A percentile compares a stretch with the other conserved stretches of the same genome.
phyloP scores from a whole-genome alignment of 2,888 invertebrate species.

The Reticulitermes lucifugus region DNA sequence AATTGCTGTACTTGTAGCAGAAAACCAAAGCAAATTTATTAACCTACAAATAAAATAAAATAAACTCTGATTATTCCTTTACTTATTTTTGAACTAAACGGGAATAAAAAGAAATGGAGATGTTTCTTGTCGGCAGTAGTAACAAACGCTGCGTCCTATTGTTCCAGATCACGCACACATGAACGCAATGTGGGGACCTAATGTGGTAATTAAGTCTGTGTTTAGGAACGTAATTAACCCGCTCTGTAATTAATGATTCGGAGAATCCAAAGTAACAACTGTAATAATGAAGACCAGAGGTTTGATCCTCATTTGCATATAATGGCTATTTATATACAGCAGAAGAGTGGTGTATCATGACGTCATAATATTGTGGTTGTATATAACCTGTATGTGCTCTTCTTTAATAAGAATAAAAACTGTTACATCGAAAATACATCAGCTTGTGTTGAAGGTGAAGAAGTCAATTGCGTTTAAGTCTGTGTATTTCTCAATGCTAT shows the following conservation, averaged over 20 bases:
- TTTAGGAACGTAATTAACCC: slow-evolving; percentile 26
- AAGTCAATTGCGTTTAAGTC: not conserved
- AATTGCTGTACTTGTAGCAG: too few relatives aligned
- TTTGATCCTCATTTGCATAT: slow-evolving; percentile 8
- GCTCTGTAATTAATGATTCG: slow-evolving; percentile 33
- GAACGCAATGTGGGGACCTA: not conserved
- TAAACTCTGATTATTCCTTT: too few relatives aligned
- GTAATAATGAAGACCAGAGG: not conserved
- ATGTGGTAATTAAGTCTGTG: slow-evolving; percentile 34
- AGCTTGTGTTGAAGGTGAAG: not conserved
- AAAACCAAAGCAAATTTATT: too few relatives aligned
- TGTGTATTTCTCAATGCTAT: not conserved
- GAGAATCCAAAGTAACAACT: slow-evolving; percentile 30
- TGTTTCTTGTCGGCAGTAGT: not conserved
- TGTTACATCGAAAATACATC: not conserved
- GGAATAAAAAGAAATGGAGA: not conserved
- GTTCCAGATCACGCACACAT: slow-evolving; percentile 18
- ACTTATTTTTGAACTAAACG: not conserved
- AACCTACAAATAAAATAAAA: too few relatives aligned
- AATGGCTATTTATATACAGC: slow-evolving; percentile 2
- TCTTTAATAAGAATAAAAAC: not conserved
- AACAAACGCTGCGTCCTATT: not conserved
- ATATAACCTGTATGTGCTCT: too few relatives aligned
- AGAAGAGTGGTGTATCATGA: not conserved
- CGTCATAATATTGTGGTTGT: not conserved